Base-by-base conservation (phyloP, 2,797 vertebrate genomes). In the Acestrorhynchus altus region DNA sequence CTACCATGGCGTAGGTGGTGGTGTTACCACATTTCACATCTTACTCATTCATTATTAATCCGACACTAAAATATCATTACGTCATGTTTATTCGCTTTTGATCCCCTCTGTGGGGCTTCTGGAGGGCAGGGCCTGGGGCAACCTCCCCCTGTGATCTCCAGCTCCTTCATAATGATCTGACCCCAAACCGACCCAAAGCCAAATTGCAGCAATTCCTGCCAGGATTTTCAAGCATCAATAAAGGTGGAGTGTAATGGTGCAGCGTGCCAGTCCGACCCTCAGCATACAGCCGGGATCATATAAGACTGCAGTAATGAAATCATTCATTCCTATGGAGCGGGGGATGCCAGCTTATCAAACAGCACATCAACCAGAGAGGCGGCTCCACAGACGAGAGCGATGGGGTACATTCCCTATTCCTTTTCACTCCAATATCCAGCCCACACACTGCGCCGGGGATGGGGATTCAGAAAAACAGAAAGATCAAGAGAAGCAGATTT, bases 241-340 rank as follows among this genome's bases (percentile, higher is more conserved):
- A 61, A 75, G 40, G 22, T 40, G 11, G 28, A 26, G n/a, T 20
- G 4, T 51, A 46, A 51, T 46, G 57, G n/a, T 24, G 15, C 66
- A 60, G 49, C 52, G 44, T 67, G 69, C 28, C 52, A 49, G 40
- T 64, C 16, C 71, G 66, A 35, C 74, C 67, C 39, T 44, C 60
- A 20, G 52, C 20, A 52, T 65, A 63, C 20, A 10, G 20, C 92
- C 88, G 78, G 77, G 81, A 47, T 77, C 66, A 74, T 86, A 78
- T 81, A 79, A 65, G 63, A 85, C 83, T 82, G 47, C 84, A 90
- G 85, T 88, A 93, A 95, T 90, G 87, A 89, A 89, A 93, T 91
- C 84, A 91, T 84, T 86, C 82, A 66, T 74, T 64, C 39, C 51
- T 68, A 86, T 57, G 4, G 77, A 67, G 77, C 85, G 51, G 77